These are phyloP conservation scores for Rhamphomyia laevipes DNA, from an alignment of 2,888 invertebrate genomes.

Conservation along the genomic window DNA sequence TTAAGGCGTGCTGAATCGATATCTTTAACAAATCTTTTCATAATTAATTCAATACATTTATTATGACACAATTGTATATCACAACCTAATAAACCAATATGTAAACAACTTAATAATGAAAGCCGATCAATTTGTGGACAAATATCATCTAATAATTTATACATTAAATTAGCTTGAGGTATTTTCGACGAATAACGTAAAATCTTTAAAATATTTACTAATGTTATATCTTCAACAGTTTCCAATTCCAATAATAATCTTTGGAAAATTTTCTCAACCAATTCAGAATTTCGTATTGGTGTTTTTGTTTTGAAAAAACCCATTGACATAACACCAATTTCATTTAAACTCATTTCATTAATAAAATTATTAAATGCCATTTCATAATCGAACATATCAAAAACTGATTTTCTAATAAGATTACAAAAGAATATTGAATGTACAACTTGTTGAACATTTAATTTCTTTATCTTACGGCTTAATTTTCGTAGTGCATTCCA, in stretches of 20 bases:
- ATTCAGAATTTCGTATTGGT: slow-evolving; percentile 41
- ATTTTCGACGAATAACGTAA: slow-evolving; percentile 46
- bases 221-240: slow-evolving; percentile 49
- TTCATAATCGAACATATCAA: slow-evolving; percentile 56
- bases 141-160: slow-evolving; percentile 43
- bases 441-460: slow-evolving; percentile 51
- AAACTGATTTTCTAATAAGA: slow-evolving; percentile 42
- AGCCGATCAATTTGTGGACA: slow-evolving; percentile 45
- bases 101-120: slow-evolving; percentile 50
- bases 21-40: slow-evolving; percentile 41
- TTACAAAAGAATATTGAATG: slow-evolving; percentile 57
- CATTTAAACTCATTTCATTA: slow-evolving; percentile 47
- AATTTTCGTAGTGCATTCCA: slow-evolving; percentile 43
- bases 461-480: slow-evolving; percentile 43
- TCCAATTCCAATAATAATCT: slow-evolving; percentile 42
- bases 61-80: slow-evolving; percentile 40
- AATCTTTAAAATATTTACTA: slow-evolving; percentile 48
- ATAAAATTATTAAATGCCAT: slow-evolving; percentile 41
- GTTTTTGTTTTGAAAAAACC: slow-evolving; percentile 68
- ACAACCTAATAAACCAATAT: slow-evolving; percentile 52
- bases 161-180: slow-evolving; percentile 37
- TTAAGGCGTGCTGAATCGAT: slow-evolving; percentile 48
- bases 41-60: slow-evolving; percentile 39
- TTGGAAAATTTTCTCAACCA: slow-evolving; percentile 42
- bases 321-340: slow-evolving; percentile 59